A percentile compares a stretch with the other conserved stretches of the same genome.
Conservation (phyloP, 2,888 invertebrate species). For the Pyrocoelia pectoralis region DNA sequence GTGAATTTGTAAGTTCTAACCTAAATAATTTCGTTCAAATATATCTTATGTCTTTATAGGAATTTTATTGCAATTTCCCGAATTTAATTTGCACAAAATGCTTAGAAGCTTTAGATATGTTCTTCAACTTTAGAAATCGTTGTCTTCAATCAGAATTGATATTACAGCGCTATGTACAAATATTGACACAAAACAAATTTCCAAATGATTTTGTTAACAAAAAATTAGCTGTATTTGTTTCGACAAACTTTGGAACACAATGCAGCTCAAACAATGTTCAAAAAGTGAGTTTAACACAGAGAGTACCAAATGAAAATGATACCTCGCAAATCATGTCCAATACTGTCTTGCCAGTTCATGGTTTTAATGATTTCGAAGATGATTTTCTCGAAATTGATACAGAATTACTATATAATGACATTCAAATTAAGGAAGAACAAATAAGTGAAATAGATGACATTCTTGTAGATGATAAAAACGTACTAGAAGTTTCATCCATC, state of each 20-base stretch:
- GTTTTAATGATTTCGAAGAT: neutral
- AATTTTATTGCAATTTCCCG: constrained; percentile 22
- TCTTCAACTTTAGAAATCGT: constrained; percentile 22
- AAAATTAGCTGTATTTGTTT: constrained; percentile 9
- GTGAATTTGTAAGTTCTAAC: constrained; percentile 20
- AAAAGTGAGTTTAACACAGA: neutral
- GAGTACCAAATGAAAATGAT: too few relatives aligned
- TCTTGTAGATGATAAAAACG: too few relatives aligned
- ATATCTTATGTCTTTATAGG: constrained; percentile 18
- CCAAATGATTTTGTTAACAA: constrained; percentile 4
- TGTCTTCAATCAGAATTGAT: constrained; percentile 28
- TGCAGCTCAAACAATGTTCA: neutral
- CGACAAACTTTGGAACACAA: neutral
- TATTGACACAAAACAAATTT: neutral
- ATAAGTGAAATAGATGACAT: too few relatives aligned
- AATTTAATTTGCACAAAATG: constrained; percentile 19
- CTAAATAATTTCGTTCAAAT: neutral
- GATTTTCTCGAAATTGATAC: too few relatives aligned
- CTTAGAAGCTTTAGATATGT: constrained; percentile 20
- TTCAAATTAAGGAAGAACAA: too few relatives aligned
- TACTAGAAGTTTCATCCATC: too few relatives aligned
- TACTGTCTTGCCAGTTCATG: neutral
- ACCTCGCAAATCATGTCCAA: neutral
- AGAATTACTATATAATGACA: too few relatives aligned
- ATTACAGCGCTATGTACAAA: constrained; percentile 14